Percentiles rank a stretch among this genome's conserved stretches.
Conservation (phyloP, 2,113 vertebrate species). For the Entelurus aequoreus region DNA sequence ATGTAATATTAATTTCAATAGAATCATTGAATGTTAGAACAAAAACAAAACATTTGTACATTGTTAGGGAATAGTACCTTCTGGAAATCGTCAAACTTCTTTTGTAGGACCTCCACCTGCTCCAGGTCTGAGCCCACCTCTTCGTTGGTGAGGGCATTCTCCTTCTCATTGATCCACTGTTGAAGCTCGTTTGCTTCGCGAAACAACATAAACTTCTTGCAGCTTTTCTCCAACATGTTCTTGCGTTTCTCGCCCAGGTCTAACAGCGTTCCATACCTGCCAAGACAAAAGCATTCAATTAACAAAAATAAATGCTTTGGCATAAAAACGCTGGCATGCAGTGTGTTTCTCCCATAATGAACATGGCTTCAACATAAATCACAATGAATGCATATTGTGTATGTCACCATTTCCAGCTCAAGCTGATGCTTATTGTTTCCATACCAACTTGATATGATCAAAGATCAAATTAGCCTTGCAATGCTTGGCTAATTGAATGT, state of each 20-base stretch:
- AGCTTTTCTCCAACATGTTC: constrained; percentile 97
- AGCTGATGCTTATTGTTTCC: too few relatives aligned
- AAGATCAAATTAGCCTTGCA: too few relatives aligned
- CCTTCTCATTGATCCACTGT: constrained; percentile 98
- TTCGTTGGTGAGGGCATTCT: constrained; percentile 85
- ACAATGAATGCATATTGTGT: too few relatives aligned
- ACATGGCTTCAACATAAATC: too few relatives aligned
- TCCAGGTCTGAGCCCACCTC: constrained; percentile 95
- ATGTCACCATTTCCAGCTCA: too few relatives aligned
- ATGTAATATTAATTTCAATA: too few relatives aligned
- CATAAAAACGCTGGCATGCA: too few relatives aligned
- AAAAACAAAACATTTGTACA: too few relatives aligned
- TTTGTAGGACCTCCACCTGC: constrained; percentile 97
- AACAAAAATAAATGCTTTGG: not conserved
- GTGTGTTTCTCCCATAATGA: too few relatives aligned
- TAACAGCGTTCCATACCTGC: constrained; percentile 85
- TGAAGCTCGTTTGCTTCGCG: constrained; percentile 93
- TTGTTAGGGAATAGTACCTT: constrained; percentile 72
- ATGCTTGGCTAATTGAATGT: too few relatives aligned
- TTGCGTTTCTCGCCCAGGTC: constrained; percentile 94
- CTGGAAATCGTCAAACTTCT: constrained; percentile 99
- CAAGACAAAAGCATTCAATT: not conserved
- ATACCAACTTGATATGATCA: too few relatives aligned
- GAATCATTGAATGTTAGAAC: too few relatives aligned
- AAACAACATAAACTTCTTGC: constrained; percentile 98